Percentiles rank a stretch among this genome's conserved stretches.
These are phyloP conservation scores for Siphlonurus alternatus DNA, from an alignment of 2,888 invertebrate genomes.

Conservation along the genomic window DNA sequence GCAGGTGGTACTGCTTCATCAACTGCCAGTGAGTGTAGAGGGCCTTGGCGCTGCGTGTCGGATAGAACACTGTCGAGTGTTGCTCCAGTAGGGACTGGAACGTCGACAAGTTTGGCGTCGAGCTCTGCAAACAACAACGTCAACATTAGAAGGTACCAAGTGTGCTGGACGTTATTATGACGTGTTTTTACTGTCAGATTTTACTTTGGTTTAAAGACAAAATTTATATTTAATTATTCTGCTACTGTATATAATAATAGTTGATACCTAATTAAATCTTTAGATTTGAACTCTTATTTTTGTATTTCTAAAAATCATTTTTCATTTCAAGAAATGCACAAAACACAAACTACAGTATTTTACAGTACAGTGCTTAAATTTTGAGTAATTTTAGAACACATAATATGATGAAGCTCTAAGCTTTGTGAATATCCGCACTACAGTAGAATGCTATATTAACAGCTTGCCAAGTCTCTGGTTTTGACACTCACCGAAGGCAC, in stretches of 20 bases:
- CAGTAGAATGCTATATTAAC: background rate
- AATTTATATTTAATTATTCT: too few species aligned
- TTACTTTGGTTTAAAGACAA: too few species aligned
- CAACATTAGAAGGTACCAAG: background rate
- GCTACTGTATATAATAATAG: too few species aligned
- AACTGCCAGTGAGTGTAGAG: slow-evolving; percentile 82
- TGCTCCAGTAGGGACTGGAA: slow-evolving; percentile 74
- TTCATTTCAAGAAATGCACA: too few species aligned
- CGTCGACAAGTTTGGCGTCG: slow-evolving; percentile 52
- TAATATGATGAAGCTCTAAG: background rate
- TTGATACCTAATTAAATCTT: too few species aligned
- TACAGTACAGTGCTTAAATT: too few species aligned
- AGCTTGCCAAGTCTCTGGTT: background rate
- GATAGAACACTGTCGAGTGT: slow-evolving; percentile 73
- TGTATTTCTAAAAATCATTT: too few species aligned
- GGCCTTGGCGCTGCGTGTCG: slow-evolving; percentile 69
- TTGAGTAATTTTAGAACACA: too few species aligned
- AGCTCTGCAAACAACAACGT: slow-evolving; percentile 32
- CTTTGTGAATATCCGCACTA: background rate
- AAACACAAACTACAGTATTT: too few species aligned
- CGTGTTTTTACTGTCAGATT: too few species aligned
- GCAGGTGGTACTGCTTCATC: slow-evolving; percentile 76
- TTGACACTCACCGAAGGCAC: slow-evolving; percentile 49
- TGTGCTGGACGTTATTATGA: background rate
- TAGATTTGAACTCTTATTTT: too few species aligned